These are phyloP conservation scores for Cladopsammia gracilis DNA, from an alignment of 64 coral and sea anemone genomes.

Conservation along the genomic window DNA sequence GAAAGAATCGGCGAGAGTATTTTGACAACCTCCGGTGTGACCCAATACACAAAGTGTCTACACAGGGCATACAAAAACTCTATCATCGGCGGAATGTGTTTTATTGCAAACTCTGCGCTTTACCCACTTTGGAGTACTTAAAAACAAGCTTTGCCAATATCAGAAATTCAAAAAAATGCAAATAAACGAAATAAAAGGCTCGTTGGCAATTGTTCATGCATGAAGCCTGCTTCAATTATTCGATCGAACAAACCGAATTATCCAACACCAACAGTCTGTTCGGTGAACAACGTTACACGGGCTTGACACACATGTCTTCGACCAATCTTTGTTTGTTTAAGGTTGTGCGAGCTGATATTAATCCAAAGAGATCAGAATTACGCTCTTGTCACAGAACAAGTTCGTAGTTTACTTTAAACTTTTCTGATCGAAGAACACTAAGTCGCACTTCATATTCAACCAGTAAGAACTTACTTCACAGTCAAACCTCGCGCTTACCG, in stretches of 20 bases:
- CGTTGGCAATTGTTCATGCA: no score
- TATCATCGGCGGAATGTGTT: background rate
- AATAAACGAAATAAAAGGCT: background rate
- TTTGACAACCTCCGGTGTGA: background rate
- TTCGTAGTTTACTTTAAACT: background rate
- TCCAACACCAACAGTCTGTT: background rate
- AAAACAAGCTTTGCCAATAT: slow-evolving; percentile 7
- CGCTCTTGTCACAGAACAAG: background rate
- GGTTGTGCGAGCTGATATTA: slow-evolving; percentile 5
- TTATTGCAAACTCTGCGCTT: background rate
- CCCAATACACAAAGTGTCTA: background rate
- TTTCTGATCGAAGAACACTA: background rate
- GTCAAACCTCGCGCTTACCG: background rate
- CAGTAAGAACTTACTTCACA: background rate
- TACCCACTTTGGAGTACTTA: background rate
- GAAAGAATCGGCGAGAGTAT: background rate
- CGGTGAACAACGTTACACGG: background rate
- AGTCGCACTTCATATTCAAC: no score
- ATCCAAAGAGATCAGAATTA: background rate
- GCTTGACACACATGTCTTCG: background rate
- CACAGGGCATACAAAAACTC: background rate
- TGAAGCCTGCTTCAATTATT: slow-evolving; percentile 7
- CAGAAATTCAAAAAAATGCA: slow-evolving; percentile 28
- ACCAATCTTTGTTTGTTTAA: slow-evolving; percentile 23
- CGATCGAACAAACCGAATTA: background rate